A percentile compares a stretch with the other conserved stretches of the same genome.
These are phyloP conservation scores for Himalopsyche anomala DNA, from an alignment of 2,888 invertebrate genomes.

Conservation along the genomic window DNA sequence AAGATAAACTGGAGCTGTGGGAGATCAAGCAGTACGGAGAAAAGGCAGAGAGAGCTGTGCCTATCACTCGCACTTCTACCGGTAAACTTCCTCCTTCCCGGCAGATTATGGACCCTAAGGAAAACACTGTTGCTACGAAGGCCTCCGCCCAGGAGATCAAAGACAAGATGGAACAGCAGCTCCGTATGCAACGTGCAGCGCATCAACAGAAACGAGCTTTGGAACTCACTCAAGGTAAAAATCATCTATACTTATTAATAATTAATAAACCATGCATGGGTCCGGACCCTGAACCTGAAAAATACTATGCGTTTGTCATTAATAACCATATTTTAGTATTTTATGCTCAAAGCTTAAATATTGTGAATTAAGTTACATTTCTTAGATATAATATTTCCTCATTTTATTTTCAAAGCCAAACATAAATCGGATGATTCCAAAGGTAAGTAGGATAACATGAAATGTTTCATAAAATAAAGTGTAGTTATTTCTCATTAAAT, in stretches of 20 bases:
- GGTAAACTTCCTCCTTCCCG: conserved; percentile 80
- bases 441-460: conserved; percentile 49
- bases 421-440: conserved; percentile 60
- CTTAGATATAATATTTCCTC: too few species aligned
- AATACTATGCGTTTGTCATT: too few species aligned
- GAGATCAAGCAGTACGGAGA: conserved; percentile 95
- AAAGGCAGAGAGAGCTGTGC: conserved; percentile 83
- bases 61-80: conserved; percentile 88
- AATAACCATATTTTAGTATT: neutral
- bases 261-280: too few species aligned
- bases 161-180: conserved; percentile 94
- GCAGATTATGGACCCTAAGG: conserved; percentile 68
- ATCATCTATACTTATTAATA: neutral
- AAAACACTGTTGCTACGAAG: conserved; percentile 69
- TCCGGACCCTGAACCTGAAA: too few species aligned
- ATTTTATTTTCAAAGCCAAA: conserved; percentile 60
- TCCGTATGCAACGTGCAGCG: conserved; percentile 91
- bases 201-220: conserved; percentile 91
- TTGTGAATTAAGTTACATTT: neutral
- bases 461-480: too few species aligned
- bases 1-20: conserved; percentile 96
- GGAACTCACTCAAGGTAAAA: conserved; percentile 81
- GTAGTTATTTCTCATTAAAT: too few species aligned
- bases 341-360: neutral
- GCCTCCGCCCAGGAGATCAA: conserved; percentile 86